Evolutionary conservation across 37 sponge, comb jelly and placozoan species (phyloP).

Genomic region (Geodia barretti): DNA sequence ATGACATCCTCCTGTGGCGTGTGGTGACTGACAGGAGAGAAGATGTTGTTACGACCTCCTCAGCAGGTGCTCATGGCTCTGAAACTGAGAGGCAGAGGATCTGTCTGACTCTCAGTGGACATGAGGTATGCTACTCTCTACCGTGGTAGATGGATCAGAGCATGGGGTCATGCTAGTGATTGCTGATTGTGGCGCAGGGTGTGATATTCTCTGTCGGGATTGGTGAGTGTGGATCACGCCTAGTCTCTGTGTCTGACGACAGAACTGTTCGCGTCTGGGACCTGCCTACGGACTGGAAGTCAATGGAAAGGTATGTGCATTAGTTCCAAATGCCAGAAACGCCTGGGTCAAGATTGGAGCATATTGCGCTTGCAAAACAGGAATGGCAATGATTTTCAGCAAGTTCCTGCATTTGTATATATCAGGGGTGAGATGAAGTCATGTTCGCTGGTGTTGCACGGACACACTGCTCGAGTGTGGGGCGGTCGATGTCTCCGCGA

Average conservation of each 20-base stretch:
- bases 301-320: slow-evolving; percentile 18
- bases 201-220: slow-evolving; percentile 75
- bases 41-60: neutral
- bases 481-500: slow-evolving; percentile 39
- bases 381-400: no score
- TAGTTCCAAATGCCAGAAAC: neutral
- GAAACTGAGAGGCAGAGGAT: slow-evolving; percentile 2
- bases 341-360: neutral
- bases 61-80: no score
- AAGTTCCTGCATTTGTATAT: neutral
- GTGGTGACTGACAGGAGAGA: neutral
- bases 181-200: slow-evolving; percentile 44
- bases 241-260: slow-evolving; percentile 87
- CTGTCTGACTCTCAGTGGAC: slow-evolving; percentile 38
- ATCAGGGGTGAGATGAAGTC: neutral
- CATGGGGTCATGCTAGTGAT: neutral
- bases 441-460: slow-evolving; percentile 50
- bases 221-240: slow-evolving; percentile 4
- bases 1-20: slow-evolving; percentile 67
- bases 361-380: no score
- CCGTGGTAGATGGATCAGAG: neutral
- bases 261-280: slow-evolving; percentile 80
- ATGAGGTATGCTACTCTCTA: slow-evolving; percentile 61
- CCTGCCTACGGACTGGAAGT: slow-evolving; percentile 53
- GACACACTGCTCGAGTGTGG: slow-evolving; percentile 87